Base-by-base conservation (phyloP, 2,888 invertebrate species). In the Nomada fucata region DNA sequence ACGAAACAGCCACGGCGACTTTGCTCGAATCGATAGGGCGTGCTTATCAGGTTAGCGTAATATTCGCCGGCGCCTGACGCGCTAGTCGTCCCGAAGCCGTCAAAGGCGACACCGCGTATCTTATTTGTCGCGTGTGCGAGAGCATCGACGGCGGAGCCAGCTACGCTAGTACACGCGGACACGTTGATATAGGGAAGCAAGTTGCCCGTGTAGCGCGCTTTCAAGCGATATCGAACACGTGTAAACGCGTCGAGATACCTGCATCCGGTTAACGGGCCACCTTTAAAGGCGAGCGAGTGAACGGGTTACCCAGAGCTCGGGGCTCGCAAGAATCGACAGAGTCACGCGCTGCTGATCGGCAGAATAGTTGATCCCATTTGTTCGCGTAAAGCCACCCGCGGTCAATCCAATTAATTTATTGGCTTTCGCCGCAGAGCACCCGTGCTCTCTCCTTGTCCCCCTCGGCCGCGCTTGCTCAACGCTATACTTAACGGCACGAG, bases 371-470 rank as follows among this genome's bases (percentile, higher is more conserved):
- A 93, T 93, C 93, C 92, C 91, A 93, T 93, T 93, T 93, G 93
- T 92, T 90, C 87, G 89, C 84, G 91, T 89, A 92, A 92, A 92
- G 92, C 92, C 91, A 90, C 90, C 91, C 91, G 88, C 89, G 89
- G 88, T 89, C 92, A 92, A 93, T 93, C 93, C 93, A 93, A 93
- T 93, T 93, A 93, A 92, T 93, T 93, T 92, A 93, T 93, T 93
- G 92, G 93, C 93, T 93, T 92, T 92, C 90, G 79, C 68, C 79
- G 85, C 68, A 64, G 74, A 74, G 82, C 73, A 53, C 59, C 75
- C 76, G 42, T 61, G 52, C 71, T 26, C 59, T 42, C 29, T 55
- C 42, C 29, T 29, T 5, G 29, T 52, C 50, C 18, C 26, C n/a
- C 76, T 64, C 50, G 10, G 15, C 0, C 36, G 11, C 47, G 67